Conservation (phyloP, 2,888 invertebrate genomes). For the Antheraea yamamai region DNA sequence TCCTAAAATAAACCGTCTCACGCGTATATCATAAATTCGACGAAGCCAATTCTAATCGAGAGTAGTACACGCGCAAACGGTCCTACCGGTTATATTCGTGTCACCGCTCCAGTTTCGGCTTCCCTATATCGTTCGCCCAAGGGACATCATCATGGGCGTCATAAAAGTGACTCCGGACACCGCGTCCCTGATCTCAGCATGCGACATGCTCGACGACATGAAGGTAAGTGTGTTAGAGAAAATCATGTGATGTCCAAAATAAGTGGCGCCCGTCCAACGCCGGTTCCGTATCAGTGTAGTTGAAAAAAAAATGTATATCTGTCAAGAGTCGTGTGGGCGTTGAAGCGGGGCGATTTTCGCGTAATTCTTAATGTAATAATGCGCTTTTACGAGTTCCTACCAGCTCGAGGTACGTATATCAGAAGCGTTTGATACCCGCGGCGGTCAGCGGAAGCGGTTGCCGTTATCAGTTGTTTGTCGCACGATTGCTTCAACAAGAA, state of each 20-base stretch:
- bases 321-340: constrained; percentile 48
- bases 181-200: constrained; percentile 70
- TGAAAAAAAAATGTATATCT: constrained; percentile 42
- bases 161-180: constrained; percentile 75
- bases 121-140: constrained; percentile 21
- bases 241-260: constrained; percentile 51
- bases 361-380: constrained; percentile 26
- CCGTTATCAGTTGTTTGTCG: constrained; percentile 71
- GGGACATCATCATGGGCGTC: constrained; percentile 62
- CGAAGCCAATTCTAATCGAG: constrained; percentile 38
- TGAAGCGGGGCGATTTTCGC: constrained; percentile 29
- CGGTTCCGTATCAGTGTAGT: constrained; percentile 49
- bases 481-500: constrained; percentile 53
- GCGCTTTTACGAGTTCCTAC: constrained; percentile 31
- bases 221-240: constrained; percentile 60
- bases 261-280: constrained; percentile 52
- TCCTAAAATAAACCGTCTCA: constrained; percentile 60
- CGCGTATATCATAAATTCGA: constrained; percentile 56
- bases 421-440: constrained; percentile 53
- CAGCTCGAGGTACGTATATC: background rate
- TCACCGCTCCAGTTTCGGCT: constrained; percentile 35
- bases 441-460: constrained; percentile 65
- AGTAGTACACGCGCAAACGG: constrained; percentile 57
- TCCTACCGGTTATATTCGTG: constrained; percentile 62
- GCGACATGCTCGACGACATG: constrained; percentile 78